These are phyloP conservation scores for Hypotaenidia philippensis DNA, from an alignment of 2,797 vertebrate species.

Conservation along the genomic window DNA sequence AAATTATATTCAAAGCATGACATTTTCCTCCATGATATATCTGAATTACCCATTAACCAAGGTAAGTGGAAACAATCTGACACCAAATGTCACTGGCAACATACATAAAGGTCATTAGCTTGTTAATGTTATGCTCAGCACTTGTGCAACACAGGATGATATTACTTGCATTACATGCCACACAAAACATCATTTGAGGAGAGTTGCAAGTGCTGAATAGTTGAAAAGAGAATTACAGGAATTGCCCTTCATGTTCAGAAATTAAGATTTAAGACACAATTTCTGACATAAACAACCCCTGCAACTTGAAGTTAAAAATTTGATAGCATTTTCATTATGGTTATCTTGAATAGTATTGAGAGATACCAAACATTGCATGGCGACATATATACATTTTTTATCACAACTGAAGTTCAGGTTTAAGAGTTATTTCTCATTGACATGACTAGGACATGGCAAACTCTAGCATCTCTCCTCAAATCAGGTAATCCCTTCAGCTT, in stretches of 20 bases:
- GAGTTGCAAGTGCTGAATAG: background rate
- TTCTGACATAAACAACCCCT: background rate
- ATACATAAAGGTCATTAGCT: slow-evolving; percentile 1
- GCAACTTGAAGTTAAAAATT: background rate
- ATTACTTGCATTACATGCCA: background rate
- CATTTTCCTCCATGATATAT: slow-evolving; percentile 1
- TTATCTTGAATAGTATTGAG: background rate
- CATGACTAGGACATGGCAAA: slow-evolving; percentile 12
- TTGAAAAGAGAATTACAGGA: background rate
- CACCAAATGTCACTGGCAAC: background rate
- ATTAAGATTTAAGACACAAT: background rate
- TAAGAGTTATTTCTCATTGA: slow-evolving; percentile 25
- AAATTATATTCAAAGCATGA: slow-evolving; percentile 33
- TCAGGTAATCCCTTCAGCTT: slow-evolving; percentile 36
- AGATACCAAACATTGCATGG: background rate
- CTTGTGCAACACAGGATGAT: background rate
- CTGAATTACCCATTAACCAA: background rate
- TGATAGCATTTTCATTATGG: background rate
- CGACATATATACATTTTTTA: background rate
- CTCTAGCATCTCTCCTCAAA: slow-evolving; percentile 25
- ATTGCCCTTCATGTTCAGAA: background rate
- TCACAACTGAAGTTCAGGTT: background rate
- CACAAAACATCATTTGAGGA: background rate
- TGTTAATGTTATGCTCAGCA: background rate
- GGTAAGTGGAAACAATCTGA: slow-evolving; percentile 27